Evolutionary conservation across 1,140 invertebrate species (phyloP), one percentile per base, ranked within the genome.

Genomic region (Melanaphis sacchari): DNA sequence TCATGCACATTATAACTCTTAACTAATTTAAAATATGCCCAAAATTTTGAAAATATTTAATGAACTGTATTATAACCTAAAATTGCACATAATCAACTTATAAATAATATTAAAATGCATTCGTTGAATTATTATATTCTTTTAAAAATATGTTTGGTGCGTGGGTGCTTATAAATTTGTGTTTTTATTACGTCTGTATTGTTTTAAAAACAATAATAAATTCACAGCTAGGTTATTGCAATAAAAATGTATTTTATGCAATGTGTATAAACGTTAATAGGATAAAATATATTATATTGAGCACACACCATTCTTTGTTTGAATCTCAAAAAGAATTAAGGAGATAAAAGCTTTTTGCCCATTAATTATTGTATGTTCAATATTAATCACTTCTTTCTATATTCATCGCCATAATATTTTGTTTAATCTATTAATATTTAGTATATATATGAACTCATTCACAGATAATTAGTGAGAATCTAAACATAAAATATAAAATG

Each of bases 41-140:
- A n/a, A n/a, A 36, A n/a, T 88, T 24, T 21, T 46, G 43, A n/a
- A n/a, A 87, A 85, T 85, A 85, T 85, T 87, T 87, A 87, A 31
- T 11, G 3, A n/a, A 49, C 22, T 41, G 24, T 26, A 41, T 31
- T 26, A 84, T 40, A 24, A 84, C 24, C 22, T 11, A 84, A 84
- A 41, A 84, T 84, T 21, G 0, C 38, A 11, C 3, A 26, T 41
- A 41, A 82, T 41, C 4, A 40, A 41, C 82, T 11, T 84, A 41
- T 22, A 84, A 38, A 38, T n/a, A 22, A n/a, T 38, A 24, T 82
- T 38, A 2, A 38, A 36, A 82, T 7, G 8, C 5, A 38, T 0
- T 0, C 1, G 15, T 76, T 76, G 31, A n/a, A 76, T 18, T 76
- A n/a, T 18, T 76, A n/a, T 18, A n/a, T 4, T 76, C 59, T n/a